Conservation (phyloP, 2,888 invertebrate genomes). For the Diplolepis rosae region DNA sequence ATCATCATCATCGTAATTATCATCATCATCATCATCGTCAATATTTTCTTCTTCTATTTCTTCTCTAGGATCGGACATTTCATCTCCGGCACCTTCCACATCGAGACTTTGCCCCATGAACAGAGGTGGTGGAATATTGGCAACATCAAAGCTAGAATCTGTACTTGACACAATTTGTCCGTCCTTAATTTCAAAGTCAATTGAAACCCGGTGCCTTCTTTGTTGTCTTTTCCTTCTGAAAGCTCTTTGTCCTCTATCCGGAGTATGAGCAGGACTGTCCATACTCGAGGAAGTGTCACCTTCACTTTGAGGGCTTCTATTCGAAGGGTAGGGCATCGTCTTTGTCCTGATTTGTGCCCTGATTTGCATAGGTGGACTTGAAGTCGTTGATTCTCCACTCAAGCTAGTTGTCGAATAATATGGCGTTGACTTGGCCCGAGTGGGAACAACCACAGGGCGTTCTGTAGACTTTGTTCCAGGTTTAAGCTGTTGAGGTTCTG, state of each 20-base stretch:
- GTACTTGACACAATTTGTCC: slow-evolving; percentile 75
- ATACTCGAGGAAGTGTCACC: slow-evolving; percentile 72
- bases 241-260: slow-evolving; percentile 66
- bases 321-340: slow-evolving; percentile 67
- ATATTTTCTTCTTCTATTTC: slow-evolving; percentile 36
- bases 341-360: slow-evolving; percentile 70
- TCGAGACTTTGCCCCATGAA: slow-evolving; percentile 77
- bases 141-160: slow-evolving; percentile 84
- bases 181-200: slow-evolving; percentile 72
- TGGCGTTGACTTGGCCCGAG: slow-evolving; percentile 67
- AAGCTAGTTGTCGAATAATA: slow-evolving; percentile 76
- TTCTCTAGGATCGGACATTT: slow-evolving; percentile 53
- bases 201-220: slow-evolving; percentile 69
- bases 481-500: slow-evolving; percentile 59
- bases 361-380: slow-evolving; percentile 70
- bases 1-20: slow-evolving; percentile 21
- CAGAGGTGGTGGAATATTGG: slow-evolving; percentile 85
- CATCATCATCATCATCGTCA: slow-evolving; percentile 25
- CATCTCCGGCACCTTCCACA: slow-evolving; percentile 78
- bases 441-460: slow-evolving; percentile 75
- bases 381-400: slow-evolving; percentile 79
- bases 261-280: slow-evolving; percentile 72
- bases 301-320: slow-evolving; percentile 70
- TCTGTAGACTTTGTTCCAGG: slow-evolving; percentile 75
- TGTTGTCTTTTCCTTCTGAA: slow-evolving; percentile 70